Percentiles rank a stretch among this genome's conserved stretches.
Conservation (phyloP, 2,113 vertebrate genomes). For the Petroica traversi region DNA sequence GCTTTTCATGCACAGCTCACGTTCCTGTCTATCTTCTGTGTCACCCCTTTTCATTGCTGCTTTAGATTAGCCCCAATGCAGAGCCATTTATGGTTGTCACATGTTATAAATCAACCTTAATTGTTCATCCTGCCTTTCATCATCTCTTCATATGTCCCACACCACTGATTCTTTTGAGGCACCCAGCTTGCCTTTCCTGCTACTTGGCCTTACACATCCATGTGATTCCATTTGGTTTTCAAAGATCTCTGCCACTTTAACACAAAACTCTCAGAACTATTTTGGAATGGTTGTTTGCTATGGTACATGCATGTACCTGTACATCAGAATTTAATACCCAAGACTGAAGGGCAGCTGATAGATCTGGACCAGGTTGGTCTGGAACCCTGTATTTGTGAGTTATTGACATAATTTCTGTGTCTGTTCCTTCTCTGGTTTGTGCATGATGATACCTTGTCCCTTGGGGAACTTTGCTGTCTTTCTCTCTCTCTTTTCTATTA, state of each 20-base stretch:
- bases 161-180: neutral
- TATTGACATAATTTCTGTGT: neutral
- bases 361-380: neutral
- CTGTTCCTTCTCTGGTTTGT: neutral
- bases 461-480: neutral
- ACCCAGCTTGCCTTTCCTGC: neutral
- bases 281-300: neutral
- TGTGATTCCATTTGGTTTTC: neutral
- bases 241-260: neutral
- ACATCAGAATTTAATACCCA: neutral
- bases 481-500: neutral
- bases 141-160: neutral
- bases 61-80: conserved; percentile 28
- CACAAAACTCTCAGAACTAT: neutral
- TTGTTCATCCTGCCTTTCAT: conserved; percentile 35
- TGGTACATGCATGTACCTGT: neutral
- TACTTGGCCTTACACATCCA: neutral
- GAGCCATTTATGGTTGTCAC: neutral
- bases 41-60: neutral
- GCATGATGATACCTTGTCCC: neutral
- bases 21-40: neutral
- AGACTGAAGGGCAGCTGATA: neutral
- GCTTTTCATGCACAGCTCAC: neutral
- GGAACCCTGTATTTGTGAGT: neutral
- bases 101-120: conserved; percentile 25